Base-by-base conservation (phyloP, 2,797 vertebrate species). In the Tangara arthus region DNA sequence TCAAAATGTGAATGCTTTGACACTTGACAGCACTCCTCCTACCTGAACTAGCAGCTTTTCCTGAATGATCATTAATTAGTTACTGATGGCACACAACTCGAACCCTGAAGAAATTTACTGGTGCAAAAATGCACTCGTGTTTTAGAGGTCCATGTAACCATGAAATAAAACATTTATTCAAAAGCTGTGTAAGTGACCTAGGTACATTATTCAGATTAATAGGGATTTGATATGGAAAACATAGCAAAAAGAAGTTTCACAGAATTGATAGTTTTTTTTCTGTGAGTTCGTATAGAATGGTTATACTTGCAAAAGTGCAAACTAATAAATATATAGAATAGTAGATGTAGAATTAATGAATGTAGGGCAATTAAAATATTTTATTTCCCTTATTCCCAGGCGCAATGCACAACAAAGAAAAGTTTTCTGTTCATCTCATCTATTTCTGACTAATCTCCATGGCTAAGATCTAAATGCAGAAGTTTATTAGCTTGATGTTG, bases 1-100 rank as follows among this genome's bases (percentile, higher is more conserved):
- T 95, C 92, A 95, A 85, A 97, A 84, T 87, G 44, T 77, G 92
- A 93, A 73, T 53, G 22, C 78, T 96, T 82, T 94, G 78, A 82
- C 90, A 90, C 60, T 90, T 93, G 73, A 93, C 81, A 95, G 53
- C 60, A 77, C 49, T 91, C 80, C 69, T 84, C 56, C 89, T 87
- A 87, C 64, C 87, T 89, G 56, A 82, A 60, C 56, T 50, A 77
- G 27, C 41, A 37, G 72, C 60, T 89, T 94, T 94, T 94, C 81
- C 49, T 92, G 75, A 75, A 52, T 77, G 56, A 87, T 82, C 6
- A 7, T 77, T 95, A 93, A 89, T 92, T 87, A 87, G 30, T 76
- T 87, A 56, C 52, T 77, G 71, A 85, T 70, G 78, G 83, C 49
- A 90, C 52, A 60, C 55, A 95, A 16, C 18, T 81, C 61, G 23